Base-by-base conservation (phyloP, 2,113 vertebrate genomes). In the Ceratotherium simum region DNA sequence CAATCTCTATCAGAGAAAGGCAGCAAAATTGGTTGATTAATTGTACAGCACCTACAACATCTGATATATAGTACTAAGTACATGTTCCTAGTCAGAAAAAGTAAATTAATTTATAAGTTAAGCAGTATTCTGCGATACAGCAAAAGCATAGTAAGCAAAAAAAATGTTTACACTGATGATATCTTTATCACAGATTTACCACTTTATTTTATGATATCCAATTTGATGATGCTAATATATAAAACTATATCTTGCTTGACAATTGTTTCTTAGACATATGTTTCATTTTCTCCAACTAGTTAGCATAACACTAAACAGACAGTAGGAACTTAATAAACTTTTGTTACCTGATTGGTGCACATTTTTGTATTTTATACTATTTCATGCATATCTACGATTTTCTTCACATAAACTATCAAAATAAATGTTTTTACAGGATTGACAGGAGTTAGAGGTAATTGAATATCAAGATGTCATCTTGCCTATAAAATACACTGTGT, bases 261-360 rank as follows among this genome's bases (percentile, higher is more conserved):
- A 79, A 73, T 42, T 76, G 23, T 83, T 96, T 96, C 39, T 82
- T 76, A 48, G 3, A 25, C 12, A 92, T 58, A 62, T 23, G n/a
- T 90, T 90, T 98, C n/a, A 96, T 73, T 91, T 91, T 70, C 56
- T 29, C 58, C 93, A 80, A 90, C 60, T 91, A 88, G 27, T 70
- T 42, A 86, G 31, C 25, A 72, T 94, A 92, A 88, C 27, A 95
- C 12, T 25, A 95, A 76, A 31, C 12, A 48, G 12, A 67, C 11
- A 92, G 18, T 14, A 67, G 48, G 29, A 94, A 78, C 11, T 69
- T 92, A 75, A 67, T 51, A 51, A 92, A 80, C 18, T 70, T 11
- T 65, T 83, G 21, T 88, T 17, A 84, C 25, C 29, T 87, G 8
- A 86, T 17, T 86, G 13, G 11, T 81, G 21, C 12, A 92, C 90